Conservation (phyloP, 2,797 vertebrate species). For the Phataginus tetradactyla region DNA sequence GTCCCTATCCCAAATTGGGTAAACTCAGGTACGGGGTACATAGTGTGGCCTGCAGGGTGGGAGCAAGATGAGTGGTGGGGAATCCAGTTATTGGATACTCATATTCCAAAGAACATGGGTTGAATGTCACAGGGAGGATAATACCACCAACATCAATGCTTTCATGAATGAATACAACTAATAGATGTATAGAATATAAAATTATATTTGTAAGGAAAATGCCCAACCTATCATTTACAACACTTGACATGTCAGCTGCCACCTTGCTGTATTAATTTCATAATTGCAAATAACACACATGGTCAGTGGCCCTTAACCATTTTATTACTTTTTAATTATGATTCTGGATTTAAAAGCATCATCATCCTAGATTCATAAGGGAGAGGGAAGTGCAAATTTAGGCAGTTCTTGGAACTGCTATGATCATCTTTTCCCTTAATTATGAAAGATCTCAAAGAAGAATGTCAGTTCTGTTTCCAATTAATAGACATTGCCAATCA, state of each 20-base stretch:
- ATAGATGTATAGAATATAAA: not conserved
- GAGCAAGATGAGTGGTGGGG: not conserved
- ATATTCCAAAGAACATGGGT: not conserved
- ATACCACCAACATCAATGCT: not conserved
- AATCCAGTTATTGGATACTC: not conserved
- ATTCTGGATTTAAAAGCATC: constrained; percentile 50
- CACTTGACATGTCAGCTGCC: constrained; percentile 33
- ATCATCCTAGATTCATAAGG: constrained; percentile 4
- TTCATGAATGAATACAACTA: not conserved
- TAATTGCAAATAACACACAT: constrained; percentile 57
- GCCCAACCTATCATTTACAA: not conserved
- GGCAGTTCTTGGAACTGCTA: not conserved
- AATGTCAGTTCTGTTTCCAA: not conserved
- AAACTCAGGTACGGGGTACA: not conserved
- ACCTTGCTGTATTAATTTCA: constrained; percentile 37
- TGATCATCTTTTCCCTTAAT: constrained; percentile 61
- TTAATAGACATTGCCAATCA: not conserved
- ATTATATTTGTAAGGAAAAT: constrained; percentile 4
- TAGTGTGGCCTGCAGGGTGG: not conserved
- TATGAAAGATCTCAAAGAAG: constrained; percentile 5
- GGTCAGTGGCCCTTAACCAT: not conserved
- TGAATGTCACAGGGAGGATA: not conserved
- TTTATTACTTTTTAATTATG: constrained; percentile 50
- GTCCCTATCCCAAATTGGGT: not conserved
- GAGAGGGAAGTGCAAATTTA: not conserved